phyloP scores from a whole-genome alignment of 2,888 invertebrate species.

The Brachyptera risi region DNA sequence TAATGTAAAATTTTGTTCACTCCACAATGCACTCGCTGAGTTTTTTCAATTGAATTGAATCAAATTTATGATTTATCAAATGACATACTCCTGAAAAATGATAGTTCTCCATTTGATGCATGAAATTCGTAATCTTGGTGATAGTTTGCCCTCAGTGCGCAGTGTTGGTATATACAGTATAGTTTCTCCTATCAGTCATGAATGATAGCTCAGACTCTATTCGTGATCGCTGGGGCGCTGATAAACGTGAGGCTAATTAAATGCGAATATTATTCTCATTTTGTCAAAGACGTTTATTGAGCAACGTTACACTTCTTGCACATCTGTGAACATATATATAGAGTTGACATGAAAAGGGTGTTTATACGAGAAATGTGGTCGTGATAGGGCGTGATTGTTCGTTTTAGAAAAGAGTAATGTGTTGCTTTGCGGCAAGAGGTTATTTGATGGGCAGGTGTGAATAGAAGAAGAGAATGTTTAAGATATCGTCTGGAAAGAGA shows the following conservation, averaged over 20 bases:
- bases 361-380: slow-evolving; percentile 18
- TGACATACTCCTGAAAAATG: no score
- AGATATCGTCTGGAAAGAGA: neutral
- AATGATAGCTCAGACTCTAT: neutral
- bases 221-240: neutral
- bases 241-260: slow-evolving; percentile 4
- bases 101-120: no score
- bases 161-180: no score
- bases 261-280: slow-evolving; percentile 9
- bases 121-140: no score
- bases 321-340: slow-evolving; percentile 5
- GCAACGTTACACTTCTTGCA: neutral
- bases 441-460: slow-evolving; percentile 17
- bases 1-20: no score
- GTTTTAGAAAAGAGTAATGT: slow-evolving; percentile 13
- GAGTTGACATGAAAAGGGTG: slow-evolving; percentile 16
- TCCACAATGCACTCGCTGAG: no score
- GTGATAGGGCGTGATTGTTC: slow-evolving; percentile 23
- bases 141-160: no score
- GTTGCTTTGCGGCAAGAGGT: slow-evolving; percentile 2
- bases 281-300: neutral
- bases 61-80: no score
- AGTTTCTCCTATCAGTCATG: no score
- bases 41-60: no score
- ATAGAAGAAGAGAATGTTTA: neutral